phyloP scores from a whole-genome alignment of 2,113 vertebrate species.

The Desmodus rotundus region DNA sequence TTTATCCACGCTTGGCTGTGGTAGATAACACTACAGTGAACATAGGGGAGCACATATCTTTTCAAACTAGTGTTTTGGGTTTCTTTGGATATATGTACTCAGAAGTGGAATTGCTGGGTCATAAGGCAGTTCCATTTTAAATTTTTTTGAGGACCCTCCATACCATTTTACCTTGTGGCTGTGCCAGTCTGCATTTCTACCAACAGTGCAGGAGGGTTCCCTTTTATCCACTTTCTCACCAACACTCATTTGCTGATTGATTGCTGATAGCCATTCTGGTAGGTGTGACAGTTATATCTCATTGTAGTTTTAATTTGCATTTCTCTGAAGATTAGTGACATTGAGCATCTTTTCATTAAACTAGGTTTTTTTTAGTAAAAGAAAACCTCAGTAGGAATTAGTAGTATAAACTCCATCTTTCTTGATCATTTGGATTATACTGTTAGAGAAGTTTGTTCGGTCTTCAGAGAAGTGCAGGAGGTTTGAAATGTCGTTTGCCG shows the following conservation, averaged over 20 bases:
- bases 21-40: not conserved
- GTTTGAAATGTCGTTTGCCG: conserved; percentile 35
- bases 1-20: not conserved
- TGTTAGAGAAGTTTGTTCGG: not conserved
- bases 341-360: not conserved
- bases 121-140: not conserved
- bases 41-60: not conserved
- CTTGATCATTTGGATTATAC: conserved; percentile 21
- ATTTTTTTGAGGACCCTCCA: not conserved
- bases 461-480: not conserved
- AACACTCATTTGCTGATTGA: not conserved
- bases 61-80: not conserved
- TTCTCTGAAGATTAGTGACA: not conserved
- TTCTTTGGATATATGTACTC: not conserved
- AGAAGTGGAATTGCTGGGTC: not conserved
- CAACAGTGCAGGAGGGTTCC: not conserved
- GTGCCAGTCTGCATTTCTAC: not conserved
- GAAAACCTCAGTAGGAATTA: conserved; percentile 17
- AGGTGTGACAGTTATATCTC: not conserved
- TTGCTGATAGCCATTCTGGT: not conserved
- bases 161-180: not conserved
- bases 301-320: not conserved
- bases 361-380: not conserved
- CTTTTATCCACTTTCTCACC: not conserved
- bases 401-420: not conserved